Conservation (phyloP, 2,797 vertebrate genomes). For the Leucoraja ocellata region DNA sequence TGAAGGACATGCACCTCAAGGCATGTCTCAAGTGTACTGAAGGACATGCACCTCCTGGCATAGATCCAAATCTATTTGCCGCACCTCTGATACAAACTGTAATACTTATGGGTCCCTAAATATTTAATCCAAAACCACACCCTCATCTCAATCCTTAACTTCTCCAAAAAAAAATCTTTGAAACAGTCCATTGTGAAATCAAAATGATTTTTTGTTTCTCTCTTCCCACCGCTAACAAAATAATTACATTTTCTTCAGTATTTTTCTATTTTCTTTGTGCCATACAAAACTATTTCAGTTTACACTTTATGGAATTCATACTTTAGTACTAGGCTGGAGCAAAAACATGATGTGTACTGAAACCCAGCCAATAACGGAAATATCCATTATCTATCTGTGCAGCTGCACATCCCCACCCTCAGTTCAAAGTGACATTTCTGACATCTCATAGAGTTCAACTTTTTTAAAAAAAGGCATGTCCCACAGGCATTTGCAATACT, state of each 20-base stretch:
- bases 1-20: background rate
- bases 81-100: background rate
- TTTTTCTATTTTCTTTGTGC: background rate
- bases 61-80: conserved; percentile 24
- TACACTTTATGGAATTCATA: conserved; percentile 46
- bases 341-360: conserved; percentile 50
- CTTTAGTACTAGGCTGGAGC: conserved; percentile 46
- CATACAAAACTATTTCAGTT: conserved; percentile 46
- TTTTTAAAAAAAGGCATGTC: conserved; percentile 40
- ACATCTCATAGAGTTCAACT: conserved; percentile 45
- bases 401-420: conserved; percentile 48
- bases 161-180: background rate
- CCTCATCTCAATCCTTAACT: background rate
- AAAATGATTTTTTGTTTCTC: background rate
- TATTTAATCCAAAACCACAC: background rate
- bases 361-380: conserved; percentile 54
- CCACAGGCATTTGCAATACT: conserved; percentile 48
- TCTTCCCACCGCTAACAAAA: background rate
- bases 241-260: background rate
- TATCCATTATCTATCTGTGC: conserved; percentile 53
- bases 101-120: background rate
- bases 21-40: background rate
- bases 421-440: conserved; percentile 41
- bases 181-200: background rate
- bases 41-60: background rate